Conservation (phyloP, 2,113 vertebrate genomes). For the Plecturocebus donacophilus region DNA sequence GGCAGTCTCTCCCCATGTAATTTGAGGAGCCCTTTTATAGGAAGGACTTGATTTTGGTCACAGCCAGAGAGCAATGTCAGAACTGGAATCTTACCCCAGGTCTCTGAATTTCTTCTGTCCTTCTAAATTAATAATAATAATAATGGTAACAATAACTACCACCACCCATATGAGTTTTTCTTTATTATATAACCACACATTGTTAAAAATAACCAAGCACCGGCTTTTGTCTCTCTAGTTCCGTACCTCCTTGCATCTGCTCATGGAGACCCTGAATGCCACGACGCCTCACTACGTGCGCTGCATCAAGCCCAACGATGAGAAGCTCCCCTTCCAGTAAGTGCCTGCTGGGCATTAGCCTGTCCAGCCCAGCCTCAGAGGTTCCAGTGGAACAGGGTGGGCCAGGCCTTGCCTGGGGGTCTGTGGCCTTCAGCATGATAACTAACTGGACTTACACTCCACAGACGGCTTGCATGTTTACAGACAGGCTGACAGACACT, state of each 20-base stretch:
- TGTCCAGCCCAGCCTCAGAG: neutral
- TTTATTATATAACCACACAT: neutral
- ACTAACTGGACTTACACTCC: fast-evolving
- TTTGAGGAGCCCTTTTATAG: neutral
- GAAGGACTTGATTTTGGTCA: neutral
- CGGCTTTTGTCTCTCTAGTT: constrained; percentile 86
- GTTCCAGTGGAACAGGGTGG: fast-evolving
- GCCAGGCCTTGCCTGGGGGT: neutral
- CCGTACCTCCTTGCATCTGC: constrained; percentile 92
- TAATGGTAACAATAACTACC: no score
- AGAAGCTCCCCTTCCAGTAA: constrained; percentile 94
- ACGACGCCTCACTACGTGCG: constrained; percentile 97
- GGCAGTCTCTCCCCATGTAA: neutral
- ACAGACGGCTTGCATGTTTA: fast-evolving
- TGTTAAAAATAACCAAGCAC: neutral
- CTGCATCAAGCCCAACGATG: constrained; percentile 97
- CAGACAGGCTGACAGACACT: neutral
- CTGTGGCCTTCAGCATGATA: neutral
- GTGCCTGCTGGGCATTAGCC: constrained; percentile 43
- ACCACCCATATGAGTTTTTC: neutral
- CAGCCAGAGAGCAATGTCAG: neutral
- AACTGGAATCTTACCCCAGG: neutral
- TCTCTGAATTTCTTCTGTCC: neutral
- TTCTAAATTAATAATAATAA: neutral
- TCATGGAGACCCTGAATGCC: constrained; percentile 97